Conservation (phyloP, 2,797 vertebrate genomes). For the Austrolebias charrua region DNA sequence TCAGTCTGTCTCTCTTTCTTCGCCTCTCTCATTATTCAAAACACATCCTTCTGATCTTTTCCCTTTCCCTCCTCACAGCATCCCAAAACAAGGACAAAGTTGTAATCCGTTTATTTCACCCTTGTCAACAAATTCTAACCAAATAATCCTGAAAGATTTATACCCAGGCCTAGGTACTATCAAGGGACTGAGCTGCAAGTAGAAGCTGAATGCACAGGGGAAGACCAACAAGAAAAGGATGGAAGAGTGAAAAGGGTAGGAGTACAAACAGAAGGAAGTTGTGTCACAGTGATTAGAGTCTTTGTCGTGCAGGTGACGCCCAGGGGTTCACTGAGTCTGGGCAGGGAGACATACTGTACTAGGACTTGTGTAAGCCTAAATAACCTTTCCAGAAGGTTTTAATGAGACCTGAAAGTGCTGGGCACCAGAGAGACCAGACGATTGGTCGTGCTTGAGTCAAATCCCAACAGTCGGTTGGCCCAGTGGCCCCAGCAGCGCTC, state of each 20-base stretch:
- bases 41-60: slow-evolving; percentile 64
- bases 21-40: slow-evolving; percentile 65
- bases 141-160: slow-evolving; percentile 79
- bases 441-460: slow-evolving; percentile 65
- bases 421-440: slow-evolving; percentile 73
- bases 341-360: slow-evolving; percentile 87
- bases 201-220: slow-evolving; percentile 57
- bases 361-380: slow-evolving; percentile 88
- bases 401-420: slow-evolving; percentile 90
- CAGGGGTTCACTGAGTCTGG: slow-evolving; percentile 74
- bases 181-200: slow-evolving; percentile 55
- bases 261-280: slow-evolving; percentile 62
- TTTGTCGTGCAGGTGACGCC: slow-evolving; percentile 82
- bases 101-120: slow-evolving; percentile 82
- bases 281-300: slow-evolving; percentile 73
- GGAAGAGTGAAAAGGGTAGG: slow-evolving; percentile 37
- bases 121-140: slow-evolving; percentile 77
- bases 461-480: slow-evolving; percentile 69
- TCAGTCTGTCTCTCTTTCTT: slow-evolving; percentile 40
- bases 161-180: slow-evolving; percentile 69
- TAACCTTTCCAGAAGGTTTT: slow-evolving; percentile 88
- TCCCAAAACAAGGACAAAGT: slow-evolving; percentile 78
- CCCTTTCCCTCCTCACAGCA: slow-evolving; percentile 57
- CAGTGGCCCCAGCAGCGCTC: slow-evolving; percentile 58
- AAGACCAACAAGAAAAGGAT: slow-evolving; percentile 28